Percentiles rank a stretch among this genome's conserved stretches.
Conservation (phyloP, 2,113 vertebrate species). For the Rhabdornis inornatus region DNA sequence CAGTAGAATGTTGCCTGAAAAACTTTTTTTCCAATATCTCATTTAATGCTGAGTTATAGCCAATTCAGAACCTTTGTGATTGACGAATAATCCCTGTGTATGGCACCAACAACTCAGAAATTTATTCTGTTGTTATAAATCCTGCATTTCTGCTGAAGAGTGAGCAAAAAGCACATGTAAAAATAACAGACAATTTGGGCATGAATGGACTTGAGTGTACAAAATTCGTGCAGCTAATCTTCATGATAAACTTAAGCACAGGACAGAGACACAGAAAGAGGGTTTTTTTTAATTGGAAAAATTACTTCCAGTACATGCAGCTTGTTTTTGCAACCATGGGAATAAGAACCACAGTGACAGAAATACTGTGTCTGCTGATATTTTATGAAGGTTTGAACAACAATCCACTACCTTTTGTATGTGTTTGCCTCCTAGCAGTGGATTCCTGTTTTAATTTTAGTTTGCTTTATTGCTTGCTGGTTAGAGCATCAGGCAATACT, state of each 20-base stretch:
- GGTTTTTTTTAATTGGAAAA: neutral
- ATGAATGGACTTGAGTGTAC: neutral
- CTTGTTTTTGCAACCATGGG: neutral
- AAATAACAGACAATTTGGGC: neutral
- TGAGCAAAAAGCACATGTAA: neutral
- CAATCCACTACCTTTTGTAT: slow-evolving; percentile 1
- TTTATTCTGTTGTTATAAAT: neutral
- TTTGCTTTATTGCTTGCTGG: slow-evolving; percentile 44
- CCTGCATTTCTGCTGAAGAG: neutral
- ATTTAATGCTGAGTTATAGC: neutral
- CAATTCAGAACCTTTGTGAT: neutral
- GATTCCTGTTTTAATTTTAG: slow-evolving; percentile 53
- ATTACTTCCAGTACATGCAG: neutral
- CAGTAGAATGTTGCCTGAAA: neutral
- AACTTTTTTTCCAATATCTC: neutral
- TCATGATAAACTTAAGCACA: neutral
- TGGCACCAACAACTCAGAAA: neutral
- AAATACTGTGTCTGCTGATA: slow-evolving; percentile 8
- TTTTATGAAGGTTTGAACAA: slow-evolving; percentile 50
- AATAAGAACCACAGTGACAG: neutral
- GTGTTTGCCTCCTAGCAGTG: slow-evolving; percentile 29
- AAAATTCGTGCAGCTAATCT: neutral
- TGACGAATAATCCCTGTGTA: neutral
- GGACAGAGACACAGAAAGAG: neutral
- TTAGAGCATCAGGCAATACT: slow-evolving; percentile 46